Base-by-base conservation (phyloP, 2,113 vertebrate genomes). In the Chaenogobius annularis region DNA sequence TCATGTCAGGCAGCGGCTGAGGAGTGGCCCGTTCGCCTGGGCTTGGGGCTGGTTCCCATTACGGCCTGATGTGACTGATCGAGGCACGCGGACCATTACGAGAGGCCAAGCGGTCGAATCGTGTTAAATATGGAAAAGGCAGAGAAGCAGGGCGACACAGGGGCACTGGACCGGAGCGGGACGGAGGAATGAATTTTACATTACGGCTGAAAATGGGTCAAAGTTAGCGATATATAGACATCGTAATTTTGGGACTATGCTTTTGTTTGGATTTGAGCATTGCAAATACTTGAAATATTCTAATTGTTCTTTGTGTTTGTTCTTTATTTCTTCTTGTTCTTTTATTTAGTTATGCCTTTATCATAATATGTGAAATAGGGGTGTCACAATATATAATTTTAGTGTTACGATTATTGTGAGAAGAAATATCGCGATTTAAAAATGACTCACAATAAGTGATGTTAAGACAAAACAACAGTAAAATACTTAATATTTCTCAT, bases 11-110 rank as follows among this genome's bases (percentile, higher is more conserved):
- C 85, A 73, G 78, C 68, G 63, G 82, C 78, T 83, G 85, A 86
- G 86, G 90, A 85, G 88, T 81, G 85, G 76, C 86, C 73, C 84
- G 61, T 66, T 78, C 76, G 77, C 83, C 87, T 82, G 83, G 77
- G 68, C 75, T 43, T 65, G 58, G 26, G 86, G 82, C 90, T 92
- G 91, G 85, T 90, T 89, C 87, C 87, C 79, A 92, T 91, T 93
- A 92, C 76, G 52, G 62, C 82, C 83, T 69, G 82, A 73, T 86
- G 71, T 1, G 77, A 69, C 78, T 90, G 87, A 83, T 89, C 83
- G 83, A 74, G n/a, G 46, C 71, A 80, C 76, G 81, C 62, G 82
- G 78, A 35, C 82, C 85, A 77, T 76, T 83, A 85, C 56, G 47
- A 37, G 63, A 63, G 66, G 77, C 77, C 72, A 73, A 74, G 68